phyloP scores from a whole-genome alignment of 2,113 vertebrate genomes.

The Atherinomorus stipes region DNA sequence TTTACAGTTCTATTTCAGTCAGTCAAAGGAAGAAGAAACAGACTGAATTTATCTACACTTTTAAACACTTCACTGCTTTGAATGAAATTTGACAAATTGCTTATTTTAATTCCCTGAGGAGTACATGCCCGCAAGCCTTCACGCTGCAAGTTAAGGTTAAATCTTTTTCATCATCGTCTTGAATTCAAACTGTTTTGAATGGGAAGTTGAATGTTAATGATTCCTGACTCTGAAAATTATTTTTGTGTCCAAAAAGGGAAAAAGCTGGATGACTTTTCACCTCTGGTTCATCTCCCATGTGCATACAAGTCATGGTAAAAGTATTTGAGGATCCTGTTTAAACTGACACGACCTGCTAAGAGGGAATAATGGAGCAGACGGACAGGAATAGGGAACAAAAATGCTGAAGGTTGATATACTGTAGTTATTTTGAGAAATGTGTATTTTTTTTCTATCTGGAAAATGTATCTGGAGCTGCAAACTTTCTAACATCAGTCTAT shows the following conservation, averaged over 20 bases:
- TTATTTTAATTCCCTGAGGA: slow-evolving; percentile 67
- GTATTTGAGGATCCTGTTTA: slow-evolving; percentile 66
- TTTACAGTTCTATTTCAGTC: slow-evolving; percentile 58
- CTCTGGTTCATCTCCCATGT: slow-evolving; percentile 66
- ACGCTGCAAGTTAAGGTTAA: slow-evolving; percentile 49
- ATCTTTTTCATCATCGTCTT: slow-evolving; percentile 61
- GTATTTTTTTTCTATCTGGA: slow-evolving; percentile 3
- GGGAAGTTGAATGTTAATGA: slow-evolving; percentile 61
- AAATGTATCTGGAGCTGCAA: neutral
- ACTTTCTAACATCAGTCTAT: neutral
- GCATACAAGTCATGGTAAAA: slow-evolving; percentile 66
- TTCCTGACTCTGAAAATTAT: slow-evolving; percentile 59
- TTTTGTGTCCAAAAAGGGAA: slow-evolving; percentile 64
- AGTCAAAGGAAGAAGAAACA: slow-evolving; percentile 57
- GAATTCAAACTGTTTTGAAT: slow-evolving; percentile 46
- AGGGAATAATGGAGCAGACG: slow-evolving; percentile 36
- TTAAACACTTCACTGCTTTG: slow-evolving; percentile 54
- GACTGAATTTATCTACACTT: slow-evolving; percentile 55
- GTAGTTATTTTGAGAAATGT: slow-evolving; percentile 28
- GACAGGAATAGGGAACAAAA: slow-evolving; percentile 12
- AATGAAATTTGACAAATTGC: slow-evolving; percentile 77
- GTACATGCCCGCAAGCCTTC: slow-evolving; percentile 52
- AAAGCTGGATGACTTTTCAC: slow-evolving; percentile 64
- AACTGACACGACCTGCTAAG: slow-evolving; percentile 66
- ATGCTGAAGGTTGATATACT: slow-evolving; percentile 20